Percentiles rank a stretch among this genome's conserved stretches.
Conservation (phyloP, 2,113 vertebrate genomes). For the Gadus chalcogrammus region DNA sequence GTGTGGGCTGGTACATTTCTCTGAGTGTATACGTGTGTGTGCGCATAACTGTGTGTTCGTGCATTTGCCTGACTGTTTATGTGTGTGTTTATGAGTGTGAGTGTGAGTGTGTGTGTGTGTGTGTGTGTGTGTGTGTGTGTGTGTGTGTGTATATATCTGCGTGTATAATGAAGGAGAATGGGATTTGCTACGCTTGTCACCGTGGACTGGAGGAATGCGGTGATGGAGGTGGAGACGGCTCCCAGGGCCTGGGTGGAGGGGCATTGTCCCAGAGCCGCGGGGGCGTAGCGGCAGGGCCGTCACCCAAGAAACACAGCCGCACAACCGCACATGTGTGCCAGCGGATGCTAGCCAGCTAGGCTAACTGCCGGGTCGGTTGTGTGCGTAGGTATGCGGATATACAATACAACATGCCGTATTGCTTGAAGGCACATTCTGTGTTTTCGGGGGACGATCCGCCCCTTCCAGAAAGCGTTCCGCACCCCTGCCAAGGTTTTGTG, state of each 20-base stretch:
- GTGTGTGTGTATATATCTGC: slow-evolving; percentile 8
- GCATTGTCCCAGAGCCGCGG: slow-evolving; percentile 60
- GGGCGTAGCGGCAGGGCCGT: slow-evolving; percentile 57
- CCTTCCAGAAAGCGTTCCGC: no score
- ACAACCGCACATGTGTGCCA: no score
- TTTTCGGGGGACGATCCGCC: no score
- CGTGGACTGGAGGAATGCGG: slow-evolving; percentile 47
- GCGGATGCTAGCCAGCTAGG: no score
- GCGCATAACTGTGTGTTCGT: slow-evolving; percentile 1
- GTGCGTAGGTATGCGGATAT: not conserved
- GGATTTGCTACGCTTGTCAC: slow-evolving; percentile 63
- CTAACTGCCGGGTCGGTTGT: slow-evolving; percentile 36
- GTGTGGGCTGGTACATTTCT: not conserved
- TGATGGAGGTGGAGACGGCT: slow-evolving; percentile 61
- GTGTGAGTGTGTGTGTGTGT: not conserved
- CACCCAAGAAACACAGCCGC: slow-evolving; percentile 48
- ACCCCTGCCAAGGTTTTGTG: slow-evolving; percentile 4
- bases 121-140: slow-evolving; percentile 2
- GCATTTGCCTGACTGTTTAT: slow-evolving; percentile 7
- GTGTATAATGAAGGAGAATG: slow-evolving; percentile 41
- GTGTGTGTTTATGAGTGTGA: not conserved
- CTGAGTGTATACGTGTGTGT: slow-evolving; percentile 6
- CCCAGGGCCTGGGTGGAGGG: slow-evolving; percentile 58
- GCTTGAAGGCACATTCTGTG: no score
- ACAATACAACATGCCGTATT: no score